phyloP scores from a whole-genome alignment of 2,888 invertebrate species.

The Synanthedon formicaeformis region DNA sequence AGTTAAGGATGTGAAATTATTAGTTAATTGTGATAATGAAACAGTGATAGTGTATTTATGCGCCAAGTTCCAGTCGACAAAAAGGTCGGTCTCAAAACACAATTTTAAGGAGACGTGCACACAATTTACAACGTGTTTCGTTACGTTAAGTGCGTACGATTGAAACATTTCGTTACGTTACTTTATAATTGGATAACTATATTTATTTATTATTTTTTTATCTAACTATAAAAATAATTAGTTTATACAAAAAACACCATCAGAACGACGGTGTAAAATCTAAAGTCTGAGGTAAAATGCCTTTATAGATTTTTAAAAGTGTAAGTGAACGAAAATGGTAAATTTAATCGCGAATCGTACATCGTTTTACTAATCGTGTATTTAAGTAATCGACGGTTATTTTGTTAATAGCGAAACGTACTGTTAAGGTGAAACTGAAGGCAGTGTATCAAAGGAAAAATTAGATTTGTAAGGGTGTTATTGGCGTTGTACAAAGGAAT shows the following conservation, averaged over 20 bases:
- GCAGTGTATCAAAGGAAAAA: conserved; percentile 55
- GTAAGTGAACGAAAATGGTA: conserved; percentile 48
- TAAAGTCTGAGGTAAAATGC: conserved; percentile 71
- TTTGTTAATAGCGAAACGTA: conserved; percentile 61
- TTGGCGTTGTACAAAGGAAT: conserved; percentile 67
- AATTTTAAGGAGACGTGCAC: not conserved
- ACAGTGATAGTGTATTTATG: conserved; percentile 44
- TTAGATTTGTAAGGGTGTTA: conserved; percentile 59
- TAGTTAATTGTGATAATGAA: conserved; percentile 62
- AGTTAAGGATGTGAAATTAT: conserved; percentile 57
- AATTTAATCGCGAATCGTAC: conserved; percentile 55
- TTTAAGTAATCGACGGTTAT: conserved; percentile 65
- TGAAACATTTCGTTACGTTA: not conserved
- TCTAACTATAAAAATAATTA: conserved; percentile 54
- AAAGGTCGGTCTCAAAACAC: too few relatives aligned
- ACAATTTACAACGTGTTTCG: too few relatives aligned
- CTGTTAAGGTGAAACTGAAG: conserved; percentile 53
- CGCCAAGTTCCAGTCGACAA: not conserved
- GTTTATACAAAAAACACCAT: conserved; percentile 52
- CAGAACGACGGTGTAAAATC: conserved; percentile 62
- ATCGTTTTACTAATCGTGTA: conserved; percentile 60
- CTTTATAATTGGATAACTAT: conserved; percentile 38
- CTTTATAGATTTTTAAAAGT: conserved; percentile 68
- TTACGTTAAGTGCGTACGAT: too few relatives aligned
- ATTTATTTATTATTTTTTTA: conserved; percentile 60